phyloP scores from a whole-genome alignment of 2,797 vertebrate species.

The Alectoris magna region DNA sequence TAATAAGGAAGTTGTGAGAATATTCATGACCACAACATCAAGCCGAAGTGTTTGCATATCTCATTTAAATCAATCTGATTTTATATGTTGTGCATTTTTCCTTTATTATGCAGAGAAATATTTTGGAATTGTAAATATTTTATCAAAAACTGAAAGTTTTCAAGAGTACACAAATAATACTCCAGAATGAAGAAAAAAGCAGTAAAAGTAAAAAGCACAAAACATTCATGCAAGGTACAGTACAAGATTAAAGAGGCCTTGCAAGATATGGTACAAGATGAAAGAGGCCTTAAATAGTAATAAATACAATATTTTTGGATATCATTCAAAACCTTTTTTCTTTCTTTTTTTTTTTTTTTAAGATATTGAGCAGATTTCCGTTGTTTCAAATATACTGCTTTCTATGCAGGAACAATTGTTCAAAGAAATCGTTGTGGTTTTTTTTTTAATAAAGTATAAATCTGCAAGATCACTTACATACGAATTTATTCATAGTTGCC shows the following conservation, averaged over 20 bases:
- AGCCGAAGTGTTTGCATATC: rapidly evolving
- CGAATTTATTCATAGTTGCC: background rate
- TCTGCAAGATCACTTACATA: background rate
- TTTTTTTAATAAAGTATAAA: background rate
- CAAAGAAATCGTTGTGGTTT: background rate
- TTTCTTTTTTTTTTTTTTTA: background rate
- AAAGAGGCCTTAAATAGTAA: background rate
- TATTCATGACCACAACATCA: background rate
- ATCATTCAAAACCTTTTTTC: background rate
- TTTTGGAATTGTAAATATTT: background rate
- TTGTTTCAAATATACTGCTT: background rate
- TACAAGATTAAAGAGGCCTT: background rate
- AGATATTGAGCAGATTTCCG: background rate
- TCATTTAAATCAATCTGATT: background rate
- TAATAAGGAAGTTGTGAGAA: background rate
- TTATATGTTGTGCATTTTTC: background rate
- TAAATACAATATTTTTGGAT: background rate
- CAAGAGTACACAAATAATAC: background rate
- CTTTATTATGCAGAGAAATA: background rate
- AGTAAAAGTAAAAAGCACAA: rapidly evolving
- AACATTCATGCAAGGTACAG: background rate
- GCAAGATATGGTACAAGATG: background rate
- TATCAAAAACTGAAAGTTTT: background rate
- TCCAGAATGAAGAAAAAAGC: background rate
- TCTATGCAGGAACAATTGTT: background rate